Evolutionary conservation across 2,888 invertebrate species (phyloP), one percentile per base, ranked within the genome.

Genomic region (Barypeithes pellucidus): DNA sequence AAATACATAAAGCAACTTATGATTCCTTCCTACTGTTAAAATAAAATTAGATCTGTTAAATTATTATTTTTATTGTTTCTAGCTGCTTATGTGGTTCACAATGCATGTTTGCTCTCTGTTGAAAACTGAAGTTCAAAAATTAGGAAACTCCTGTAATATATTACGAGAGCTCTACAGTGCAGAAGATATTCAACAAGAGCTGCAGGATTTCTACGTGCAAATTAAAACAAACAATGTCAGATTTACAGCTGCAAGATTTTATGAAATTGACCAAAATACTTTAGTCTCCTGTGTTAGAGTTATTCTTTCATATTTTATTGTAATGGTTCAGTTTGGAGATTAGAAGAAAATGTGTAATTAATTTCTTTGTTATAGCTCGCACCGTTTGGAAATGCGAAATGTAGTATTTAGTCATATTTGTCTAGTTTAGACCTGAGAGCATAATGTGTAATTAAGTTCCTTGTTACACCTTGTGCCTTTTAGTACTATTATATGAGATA

Each of bases 261-360:
- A 50, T 14, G 22, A 47, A 36, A 65, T 65, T 20, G 18, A 22
- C 11, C 20, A 43, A 5, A 65, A 52, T 5, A 65, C 50, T 36
- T 50, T 65, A 36, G 36, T 65, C 29, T n/a, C n/a, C 2, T 50
- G 39, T 39, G 29, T 65, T 5, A 65, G 39, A 36, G 22, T 50
- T 9, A 50, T 39, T n/a, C 36, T 65, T 7, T 50, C 65, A n/a
- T 36, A 65, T 20, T 65, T 65, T 65, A 65, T 65, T 39, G 65
- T 65, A 33, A 65, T 65, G 16, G 18, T 50, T 33, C 65, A 65
- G 36, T 36, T 65, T 33, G 33, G 33, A 57, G 33, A 12, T 22
- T 22, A 50, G 24, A 11, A 41, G 5, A 43, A 43, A 39, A 39
- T n/a, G n/a, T n/a, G n/a, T n/a, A n/a, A n/a, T n/a, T n/a, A n/a